A percentile compares a stretch with the other conserved stretches of the same genome.
phyloP scores from a whole-genome alignment of 2,888 invertebrate species.

The Perdita meconis region DNA sequence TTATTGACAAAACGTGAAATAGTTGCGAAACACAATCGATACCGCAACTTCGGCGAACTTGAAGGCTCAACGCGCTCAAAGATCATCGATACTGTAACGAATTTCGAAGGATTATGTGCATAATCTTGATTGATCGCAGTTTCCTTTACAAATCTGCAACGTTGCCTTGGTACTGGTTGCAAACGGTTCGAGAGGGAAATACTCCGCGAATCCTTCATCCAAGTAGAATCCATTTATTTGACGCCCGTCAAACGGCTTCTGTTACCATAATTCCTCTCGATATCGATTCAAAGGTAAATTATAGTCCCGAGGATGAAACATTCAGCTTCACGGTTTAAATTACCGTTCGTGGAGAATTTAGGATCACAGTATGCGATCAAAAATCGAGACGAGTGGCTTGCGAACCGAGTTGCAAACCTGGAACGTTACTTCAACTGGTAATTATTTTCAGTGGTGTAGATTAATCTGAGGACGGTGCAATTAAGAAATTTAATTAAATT shows the following conservation, averaged over 20 bases:
- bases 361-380: neutral
- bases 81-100: neutral
- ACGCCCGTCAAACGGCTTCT: neutral
- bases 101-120: conserved; percentile 22
- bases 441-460: too few species aligned
- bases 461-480: too few species aligned
- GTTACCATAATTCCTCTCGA: conserved; percentile 19
- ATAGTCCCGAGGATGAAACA: neutral
- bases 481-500: too few species aligned
- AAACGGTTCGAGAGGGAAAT: neutral
- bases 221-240: conserved; percentile 3
- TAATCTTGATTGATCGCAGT: conserved; percentile 35
- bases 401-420: neutral
- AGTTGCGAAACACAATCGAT: too few species aligned
- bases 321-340: neutral
- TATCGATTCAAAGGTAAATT: conserved; percentile 16
- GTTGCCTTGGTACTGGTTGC: conserved; percentile 1
- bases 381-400: neutral
- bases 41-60: conserved; percentile 1
- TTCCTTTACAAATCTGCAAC: conserved; percentile 30
- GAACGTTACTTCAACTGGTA: too few species aligned
- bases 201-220: conserved; percentile 5
- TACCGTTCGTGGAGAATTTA: neutral
- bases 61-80: conserved; percentile 16
- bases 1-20: too few species aligned